Percentiles rank a stretch among this genome's conserved stretches.
Evolutionary conservation across 2,113 vertebrate species (phyloP).

Genomic region (Sus scrofa): DNA sequence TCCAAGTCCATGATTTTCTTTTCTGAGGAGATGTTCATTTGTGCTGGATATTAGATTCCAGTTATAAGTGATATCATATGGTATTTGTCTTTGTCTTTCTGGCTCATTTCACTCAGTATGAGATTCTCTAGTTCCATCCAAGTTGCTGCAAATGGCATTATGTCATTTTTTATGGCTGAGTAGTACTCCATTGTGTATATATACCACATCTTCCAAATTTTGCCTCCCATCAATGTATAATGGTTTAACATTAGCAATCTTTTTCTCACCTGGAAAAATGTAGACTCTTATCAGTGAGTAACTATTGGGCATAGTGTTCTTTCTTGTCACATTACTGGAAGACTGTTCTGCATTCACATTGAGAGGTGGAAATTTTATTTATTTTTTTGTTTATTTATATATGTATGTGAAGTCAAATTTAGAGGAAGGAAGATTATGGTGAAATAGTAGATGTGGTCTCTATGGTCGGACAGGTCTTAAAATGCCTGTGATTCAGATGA

Average conservation of each 20-base stretch:
- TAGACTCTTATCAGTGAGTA: not conserved
- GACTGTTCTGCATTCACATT: not conserved
- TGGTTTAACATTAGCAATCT: not conserved
- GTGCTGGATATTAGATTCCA: too few species aligned
- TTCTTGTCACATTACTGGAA: not conserved
- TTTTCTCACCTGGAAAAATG: not conserved
- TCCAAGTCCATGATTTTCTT: too few species aligned
- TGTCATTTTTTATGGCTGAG: too few species aligned
- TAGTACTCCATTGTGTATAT: too few species aligned
- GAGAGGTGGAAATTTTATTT: not conserved
- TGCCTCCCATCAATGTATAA: not conserved
- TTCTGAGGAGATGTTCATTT: too few species aligned
- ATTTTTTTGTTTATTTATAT: not conserved
- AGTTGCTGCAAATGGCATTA: too few species aligned
- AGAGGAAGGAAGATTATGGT: not conserved
- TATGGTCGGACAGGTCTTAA: not conserved
- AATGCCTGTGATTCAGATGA: constrained; percentile 59
- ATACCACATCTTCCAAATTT: too few species aligned
- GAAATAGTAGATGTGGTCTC: too few species aligned
- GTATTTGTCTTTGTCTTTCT: too few species aligned
- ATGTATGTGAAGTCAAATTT: not conserved
- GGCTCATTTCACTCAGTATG: too few species aligned
- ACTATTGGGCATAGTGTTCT: not conserved
- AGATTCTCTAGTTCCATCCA: too few species aligned
- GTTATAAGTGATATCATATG: too few species aligned